phyloP scores from a whole-genome alignment of 35 echinoderm and acorn worm species.

The Eucidaris tribuloides region DNA sequence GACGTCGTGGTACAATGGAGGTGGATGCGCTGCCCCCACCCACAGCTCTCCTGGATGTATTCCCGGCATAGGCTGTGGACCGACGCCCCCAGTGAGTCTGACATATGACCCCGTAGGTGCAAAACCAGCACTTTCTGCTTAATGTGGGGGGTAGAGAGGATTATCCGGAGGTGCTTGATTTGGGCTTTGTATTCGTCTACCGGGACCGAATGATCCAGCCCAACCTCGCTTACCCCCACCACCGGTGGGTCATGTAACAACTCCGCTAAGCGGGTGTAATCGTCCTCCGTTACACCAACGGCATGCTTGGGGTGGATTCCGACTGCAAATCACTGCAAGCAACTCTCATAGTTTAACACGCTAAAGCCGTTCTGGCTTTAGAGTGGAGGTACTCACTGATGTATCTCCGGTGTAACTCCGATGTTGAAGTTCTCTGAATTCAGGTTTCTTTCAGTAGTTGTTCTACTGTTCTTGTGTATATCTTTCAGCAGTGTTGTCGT shows the following conservation, averaged over 20 bases:
- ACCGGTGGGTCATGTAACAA: not conserved
- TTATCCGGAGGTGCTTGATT: not conserved
- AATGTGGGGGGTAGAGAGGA: not conserved
- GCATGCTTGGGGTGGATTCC: constrained; percentile 5
- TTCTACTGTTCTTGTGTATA: too few relatives aligned
- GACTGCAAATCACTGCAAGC: not conserved
- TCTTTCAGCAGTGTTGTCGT: too few relatives aligned
- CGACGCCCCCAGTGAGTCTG: not conserved
- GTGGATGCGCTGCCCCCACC: not conserved
- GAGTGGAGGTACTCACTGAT: too few relatives aligned
- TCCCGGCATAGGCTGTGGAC: not conserved
- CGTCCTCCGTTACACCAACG: not conserved
- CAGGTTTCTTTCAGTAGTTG: too few relatives aligned
- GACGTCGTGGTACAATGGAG: constrained; percentile 19
- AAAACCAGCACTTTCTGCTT: not conserved
- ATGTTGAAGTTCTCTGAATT: too few relatives aligned
- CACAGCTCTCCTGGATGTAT: not conserved
- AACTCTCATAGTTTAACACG: too few relatives aligned
- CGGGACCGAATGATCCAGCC: constrained; percentile 7
- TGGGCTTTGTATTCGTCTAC: not conserved
- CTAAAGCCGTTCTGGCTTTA: too few relatives aligned
- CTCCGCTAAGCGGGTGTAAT: not conserved
- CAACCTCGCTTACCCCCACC: constrained; percentile 22
- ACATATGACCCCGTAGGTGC: not conserved
- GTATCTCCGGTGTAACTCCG: too few relatives aligned